Evolutionary conservation across 2,113 vertebrate species (phyloP), one percentile per base, ranked within the genome.

Genomic region (Gallinago media): DNA sequence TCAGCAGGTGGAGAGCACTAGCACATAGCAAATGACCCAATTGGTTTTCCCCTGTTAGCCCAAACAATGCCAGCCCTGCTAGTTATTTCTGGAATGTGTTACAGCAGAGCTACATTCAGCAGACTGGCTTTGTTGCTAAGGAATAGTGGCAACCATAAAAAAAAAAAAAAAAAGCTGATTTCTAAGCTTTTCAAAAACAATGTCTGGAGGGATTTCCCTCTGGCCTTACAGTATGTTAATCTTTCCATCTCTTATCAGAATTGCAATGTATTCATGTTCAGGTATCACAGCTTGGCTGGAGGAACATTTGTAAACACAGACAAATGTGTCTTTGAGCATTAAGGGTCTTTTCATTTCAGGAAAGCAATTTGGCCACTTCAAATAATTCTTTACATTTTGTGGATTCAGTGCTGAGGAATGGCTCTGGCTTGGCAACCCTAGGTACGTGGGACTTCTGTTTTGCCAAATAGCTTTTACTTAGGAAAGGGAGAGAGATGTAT

Each of bases 111-210:
- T 25, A 3, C 17, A 29, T 85, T 84, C 70, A 87, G 67, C 92
- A 92, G 80, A 40, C 67, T 44, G 20, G 94, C 74, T 96, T 94
- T 89, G 94, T 95, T 97, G 96, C 90, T 97, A 92, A 97, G 96
- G 94, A 90, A 89, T 86, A 88, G 50, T 18, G 25, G 47, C 85
- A 81, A 87, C 95, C 77, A 71, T 55, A 65, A 95, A 92, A 49
- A 58, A 23, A 70, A 76, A 23, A 70, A 23, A 70, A 76, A 23
- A 70, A 76, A 79, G 50, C 81, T 96, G 75, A 78, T 97, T 96
- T 95, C 38, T 93, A 92, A 79, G 71, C 91, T 92, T 92, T 92
- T 92, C 15, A 50, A 66, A 95, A 94, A 91, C 72, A 82, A 34
- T 89, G 73, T 86, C 78, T 86, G 80, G 52, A 75, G 94, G 92